A percentile compares a stretch with the other conserved stretches of the same genome.
Conservation (phyloP, 2,888 invertebrate genomes). For the Odontocerum albicorne region DNA sequence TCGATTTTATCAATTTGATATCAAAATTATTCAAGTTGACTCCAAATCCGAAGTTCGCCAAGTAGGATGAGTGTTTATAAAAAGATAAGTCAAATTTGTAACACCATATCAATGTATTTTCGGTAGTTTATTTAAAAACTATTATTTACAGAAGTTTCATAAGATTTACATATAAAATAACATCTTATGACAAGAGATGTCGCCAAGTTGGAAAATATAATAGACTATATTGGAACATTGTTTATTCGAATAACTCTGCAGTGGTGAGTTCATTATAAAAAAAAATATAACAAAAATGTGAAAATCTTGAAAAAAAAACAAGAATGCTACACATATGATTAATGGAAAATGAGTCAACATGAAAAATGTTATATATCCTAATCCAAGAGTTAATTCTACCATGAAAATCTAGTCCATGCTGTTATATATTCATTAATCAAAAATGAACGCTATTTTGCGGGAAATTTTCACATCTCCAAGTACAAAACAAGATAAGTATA, state of each 20-base stretch:
- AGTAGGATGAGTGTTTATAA: background rate
- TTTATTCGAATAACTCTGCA: conserved; percentile 8
- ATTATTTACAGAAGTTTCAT: conserved; percentile 36
- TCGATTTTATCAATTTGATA: too few species aligned
- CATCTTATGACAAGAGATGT: conserved; percentile 28
- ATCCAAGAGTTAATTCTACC: conserved; percentile 19
- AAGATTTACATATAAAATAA: conserved; percentile 36
- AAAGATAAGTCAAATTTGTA: conserved; percentile 19
- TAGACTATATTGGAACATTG: conserved; percentile 12
- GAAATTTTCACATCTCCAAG: conserved; percentile 23
- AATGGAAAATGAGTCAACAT: conserved; percentile 19
- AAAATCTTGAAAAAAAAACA: conserved; percentile 22
- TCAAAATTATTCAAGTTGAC: too few species aligned
- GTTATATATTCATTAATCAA: conserved; percentile 19
- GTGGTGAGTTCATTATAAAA: conserved; percentile 13
- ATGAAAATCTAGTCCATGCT: conserved; percentile 24
- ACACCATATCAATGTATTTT: conserved; percentile 33
- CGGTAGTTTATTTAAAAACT: conserved; percentile 37
- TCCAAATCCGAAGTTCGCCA: too few species aligned
- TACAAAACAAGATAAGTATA: conserved; percentile 29
- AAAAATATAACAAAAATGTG: conserved; percentile 21
- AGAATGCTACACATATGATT: conserved; percentile 7
- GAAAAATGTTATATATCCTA: conserved; percentile 22
- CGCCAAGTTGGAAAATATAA: conserved; percentile 22
- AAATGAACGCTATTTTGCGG: conserved; percentile 22